phyloP scores from a whole-genome alignment of 1,140 invertebrate genomes.

The Harlomillsia oculata region DNA sequence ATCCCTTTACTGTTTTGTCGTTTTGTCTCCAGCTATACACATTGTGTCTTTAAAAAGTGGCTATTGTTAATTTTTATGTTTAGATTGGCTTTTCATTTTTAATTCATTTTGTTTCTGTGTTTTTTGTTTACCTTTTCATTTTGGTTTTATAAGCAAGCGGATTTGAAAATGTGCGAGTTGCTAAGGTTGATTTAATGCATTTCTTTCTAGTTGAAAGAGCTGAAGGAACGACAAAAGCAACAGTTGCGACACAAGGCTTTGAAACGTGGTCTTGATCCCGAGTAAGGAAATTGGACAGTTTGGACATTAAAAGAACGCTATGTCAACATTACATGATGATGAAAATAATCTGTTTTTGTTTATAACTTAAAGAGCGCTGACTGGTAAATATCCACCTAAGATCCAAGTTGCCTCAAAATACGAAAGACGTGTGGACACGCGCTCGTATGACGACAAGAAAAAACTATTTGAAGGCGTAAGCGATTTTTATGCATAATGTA shows the following conservation, averaged over 20 bases:
- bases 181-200: too few species aligned
- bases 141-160: too few species aligned
- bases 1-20: too few species aligned
- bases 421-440: constrained; percentile 93
- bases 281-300: constrained; percentile 29
- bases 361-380: constrained; percentile 40
- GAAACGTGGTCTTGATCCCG: constrained; percentile 47
- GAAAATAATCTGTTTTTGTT: not conserved
- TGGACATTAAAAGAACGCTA: not conserved
- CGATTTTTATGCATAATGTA: constrained; percentile 37
- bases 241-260: constrained; percentile 47
- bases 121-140: not conserved
- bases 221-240: constrained; percentile 48
- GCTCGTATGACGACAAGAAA: constrained; percentile 93
- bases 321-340: not conserved
- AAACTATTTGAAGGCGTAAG: constrained; percentile 91
- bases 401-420: constrained; percentile 98
- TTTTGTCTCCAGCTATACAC: too few species aligned
- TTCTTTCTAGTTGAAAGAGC: constrained; percentile 47
- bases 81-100: not conserved
- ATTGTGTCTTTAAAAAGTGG: too few species aligned
- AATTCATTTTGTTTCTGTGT: not conserved
- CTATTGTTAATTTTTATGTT: not conserved
- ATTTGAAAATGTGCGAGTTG: too few species aligned
- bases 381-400: constrained; percentile 65